Conservation (phyloP, 2,888 invertebrate species). For the Theodoxus fluviatilis region DNA sequence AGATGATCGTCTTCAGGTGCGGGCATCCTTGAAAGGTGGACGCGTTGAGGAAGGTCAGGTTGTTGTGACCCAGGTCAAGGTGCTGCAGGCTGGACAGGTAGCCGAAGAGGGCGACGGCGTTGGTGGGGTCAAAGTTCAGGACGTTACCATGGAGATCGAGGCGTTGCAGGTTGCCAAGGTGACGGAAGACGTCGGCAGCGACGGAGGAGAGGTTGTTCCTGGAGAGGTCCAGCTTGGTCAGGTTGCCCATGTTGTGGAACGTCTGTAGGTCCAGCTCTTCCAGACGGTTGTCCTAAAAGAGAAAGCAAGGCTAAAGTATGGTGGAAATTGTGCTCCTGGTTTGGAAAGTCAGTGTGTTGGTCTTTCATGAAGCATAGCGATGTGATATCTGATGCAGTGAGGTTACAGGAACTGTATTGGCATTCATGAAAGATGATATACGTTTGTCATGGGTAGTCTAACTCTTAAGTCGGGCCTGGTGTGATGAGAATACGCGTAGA, state of each 20-base stretch:
- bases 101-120: conserved; percentile 34
- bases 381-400: background rate
- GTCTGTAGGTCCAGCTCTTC: conserved; percentile 39
- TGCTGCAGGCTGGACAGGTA: conserved; percentile 35
- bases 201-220: conserved; percentile 42
- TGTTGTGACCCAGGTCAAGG: conserved; percentile 50
- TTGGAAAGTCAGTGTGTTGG: too few species aligned
- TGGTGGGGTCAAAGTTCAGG: conserved; percentile 29
- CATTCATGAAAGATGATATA: too few species aligned
- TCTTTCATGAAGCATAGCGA: background rate
- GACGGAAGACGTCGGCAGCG: conserved; percentile 40
- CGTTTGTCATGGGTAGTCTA: too few species aligned
- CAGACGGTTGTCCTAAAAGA: conserved; percentile 49
- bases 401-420: too few species aligned
- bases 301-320: conserved; percentile 33
- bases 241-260: conserved; percentile 45
- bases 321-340: too few species aligned
- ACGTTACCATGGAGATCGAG: conserved; percentile 43
- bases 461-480: too few species aligned
- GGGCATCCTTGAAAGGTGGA: conserved; percentile 38
- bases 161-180: conserved; percentile 39
- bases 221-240: conserved; percentile 45
- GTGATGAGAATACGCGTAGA: too few species aligned
- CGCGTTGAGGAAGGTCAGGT: conserved; percentile 38
- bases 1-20: conserved; percentile 38